phyloP scores from a whole-genome alignment of 2,888 invertebrate genomes.

The Tridacna gigas region DNA sequence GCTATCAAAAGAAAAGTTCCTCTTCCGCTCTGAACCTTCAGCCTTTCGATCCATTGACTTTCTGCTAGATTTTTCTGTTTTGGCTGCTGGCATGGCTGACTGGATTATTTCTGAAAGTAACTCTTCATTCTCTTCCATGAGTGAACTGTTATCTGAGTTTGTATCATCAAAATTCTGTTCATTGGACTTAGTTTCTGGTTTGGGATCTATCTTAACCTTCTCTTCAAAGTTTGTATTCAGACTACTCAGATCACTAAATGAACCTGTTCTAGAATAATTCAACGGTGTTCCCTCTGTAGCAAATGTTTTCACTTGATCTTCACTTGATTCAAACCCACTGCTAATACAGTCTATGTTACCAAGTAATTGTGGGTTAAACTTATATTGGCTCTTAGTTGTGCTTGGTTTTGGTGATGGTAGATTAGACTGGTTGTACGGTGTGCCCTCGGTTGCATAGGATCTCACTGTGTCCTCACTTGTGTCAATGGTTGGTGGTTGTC shows the following conservation, averaged over 20 bases:
- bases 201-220: constrained; percentile 27
- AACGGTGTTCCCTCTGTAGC: constrained; percentile 95
- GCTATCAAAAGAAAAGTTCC: constrained; percentile 35
- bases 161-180: constrained; percentile 64
- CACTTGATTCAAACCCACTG: constrained; percentile 34
- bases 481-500: not conserved
- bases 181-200: not conserved
- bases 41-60: constrained; percentile 71
- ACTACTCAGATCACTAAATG: constrained; percentile 92
- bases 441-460: constrained; percentile 94
- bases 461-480: constrained; percentile 87
- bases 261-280: constrained; percentile 93
- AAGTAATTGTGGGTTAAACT: constrained; percentile 32
- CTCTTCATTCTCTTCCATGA: constrained; percentile 79
- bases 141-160: constrained; percentile 80
- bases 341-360: constrained; percentile 29
- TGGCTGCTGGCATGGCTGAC: constrained; percentile 81
- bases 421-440: constrained; percentile 93
- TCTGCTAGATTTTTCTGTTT: constrained; percentile 71
- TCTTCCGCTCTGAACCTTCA: constrained; percentile 68
- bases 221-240: constrained; percentile 65
- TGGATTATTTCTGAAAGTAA: constrained; percentile 82
- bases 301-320: constrained; percentile 89
- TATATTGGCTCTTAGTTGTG: constrained; percentile 90
- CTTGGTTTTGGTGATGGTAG: constrained; percentile 30